phyloP scores from a whole-genome alignment of 1,140 invertebrate genomes.

The Aethina tumida region DNA sequence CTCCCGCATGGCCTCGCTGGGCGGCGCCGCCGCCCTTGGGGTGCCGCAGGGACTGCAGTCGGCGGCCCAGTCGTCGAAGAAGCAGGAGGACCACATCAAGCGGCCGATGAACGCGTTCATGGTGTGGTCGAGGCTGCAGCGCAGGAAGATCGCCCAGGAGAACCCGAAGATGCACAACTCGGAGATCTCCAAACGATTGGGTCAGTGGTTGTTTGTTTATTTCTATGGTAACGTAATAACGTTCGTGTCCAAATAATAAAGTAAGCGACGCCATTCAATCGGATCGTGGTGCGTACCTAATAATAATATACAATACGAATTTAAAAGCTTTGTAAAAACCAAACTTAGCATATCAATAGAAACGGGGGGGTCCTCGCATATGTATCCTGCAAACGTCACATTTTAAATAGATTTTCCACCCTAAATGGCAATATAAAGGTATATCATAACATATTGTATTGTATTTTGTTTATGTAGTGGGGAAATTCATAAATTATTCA shows the following conservation, averaged over 20 bases:
- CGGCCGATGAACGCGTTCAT: slow-evolving; percentile 83
- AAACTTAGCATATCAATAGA: slow-evolving; percentile 34
- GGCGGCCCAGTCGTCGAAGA: slow-evolving; percentile 26
- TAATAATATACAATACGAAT: slow-evolving; percentile 29
- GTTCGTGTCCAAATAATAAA: too few relatives aligned
- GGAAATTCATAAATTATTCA: slow-evolving; percentile 33
- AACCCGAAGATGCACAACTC: slow-evolving; percentile 99
- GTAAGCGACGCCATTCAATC: neutral
- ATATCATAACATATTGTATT: slow-evolving; percentile 32
- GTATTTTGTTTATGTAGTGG: slow-evolving; percentile 30
- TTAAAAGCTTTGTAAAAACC: slow-evolving; percentile 28
- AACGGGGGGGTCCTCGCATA: slow-evolving; percentile 25
- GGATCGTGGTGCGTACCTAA: neutral
- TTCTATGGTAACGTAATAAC: too few relatives aligned
- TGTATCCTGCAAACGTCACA: slow-evolving; percentile 35
- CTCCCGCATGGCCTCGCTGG: slow-evolving; percentile 35
- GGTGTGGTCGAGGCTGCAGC: slow-evolving; percentile 79
- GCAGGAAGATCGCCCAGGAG: slow-evolving; percentile 89
- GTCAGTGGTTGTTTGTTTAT: slow-evolving; percentile 46
- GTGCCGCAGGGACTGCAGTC: slow-evolving; percentile 30
- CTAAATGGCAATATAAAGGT: slow-evolving; percentile 30
- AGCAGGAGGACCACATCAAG: slow-evolving; percentile 68
- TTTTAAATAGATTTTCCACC: slow-evolving; percentile 34
- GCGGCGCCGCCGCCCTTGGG: slow-evolving; percentile 27
- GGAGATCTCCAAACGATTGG: slow-evolving; percentile 90